These are phyloP conservation scores for Drosophila helvetica DNA, from an alignment of 2,888 invertebrate genomes.

Conservation along the genomic window DNA sequence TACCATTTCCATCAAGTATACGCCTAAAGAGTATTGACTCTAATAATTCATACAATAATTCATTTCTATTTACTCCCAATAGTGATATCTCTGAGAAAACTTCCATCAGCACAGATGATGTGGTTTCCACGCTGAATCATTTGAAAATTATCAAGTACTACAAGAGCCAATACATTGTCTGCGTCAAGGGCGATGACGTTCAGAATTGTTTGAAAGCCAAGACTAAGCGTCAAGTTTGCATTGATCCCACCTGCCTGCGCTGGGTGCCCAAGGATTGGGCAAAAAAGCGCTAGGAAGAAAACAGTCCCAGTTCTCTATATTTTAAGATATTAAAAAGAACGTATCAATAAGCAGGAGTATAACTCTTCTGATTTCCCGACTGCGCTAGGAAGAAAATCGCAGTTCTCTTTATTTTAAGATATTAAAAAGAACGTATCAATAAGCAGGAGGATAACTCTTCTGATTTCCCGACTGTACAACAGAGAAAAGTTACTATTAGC, in stretches of 20 bases:
- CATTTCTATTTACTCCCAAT: conserved; percentile 32
- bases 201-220: conserved; percentile 94
- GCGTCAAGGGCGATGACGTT: conserved; percentile 94
- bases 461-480: background rate
- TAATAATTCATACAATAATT: background rate
- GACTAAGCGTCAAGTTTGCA: conserved; percentile 93
- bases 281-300: background rate
- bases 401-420: too few species aligned
- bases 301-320: background rate
- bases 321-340: background rate
- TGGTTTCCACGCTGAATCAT: conserved; percentile 98
- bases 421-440: background rate
- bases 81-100: conserved; percentile 99
- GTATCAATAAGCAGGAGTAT: background rate
- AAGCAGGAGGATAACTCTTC: background rate
- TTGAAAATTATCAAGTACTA: conserved; percentile 99
- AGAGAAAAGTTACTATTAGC: background rate
- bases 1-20: conserved; percentile 95
- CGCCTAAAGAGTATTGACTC: background rate
- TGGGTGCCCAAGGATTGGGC: conserved; percentile 99
- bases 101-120: conserved; percentile 99
- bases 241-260: conserved; percentile 97
- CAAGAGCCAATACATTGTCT: conserved; percentile 99
- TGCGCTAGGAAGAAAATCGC: background rate
- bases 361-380: background rate